Percentiles rank a stretch among this genome's conserved stretches.
Evolutionary conservation across 2,113 vertebrate species (phyloP).

Genomic region (Tachycineta bicolor): DNA sequence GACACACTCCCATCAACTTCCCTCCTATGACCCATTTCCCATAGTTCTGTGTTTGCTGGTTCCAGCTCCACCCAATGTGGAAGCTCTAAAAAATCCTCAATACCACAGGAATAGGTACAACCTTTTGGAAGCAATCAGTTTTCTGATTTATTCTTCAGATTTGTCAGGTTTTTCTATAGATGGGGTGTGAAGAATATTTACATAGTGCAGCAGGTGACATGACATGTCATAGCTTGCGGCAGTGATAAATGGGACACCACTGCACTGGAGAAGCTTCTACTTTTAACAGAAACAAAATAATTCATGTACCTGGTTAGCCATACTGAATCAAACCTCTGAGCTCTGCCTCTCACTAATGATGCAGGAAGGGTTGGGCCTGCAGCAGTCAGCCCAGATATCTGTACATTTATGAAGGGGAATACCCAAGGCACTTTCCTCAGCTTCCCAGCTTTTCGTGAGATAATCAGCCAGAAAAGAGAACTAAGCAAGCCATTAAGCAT

Average conservation of each 20-base stretch:
- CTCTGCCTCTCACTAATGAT: neutral
- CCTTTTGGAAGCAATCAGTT: neutral
- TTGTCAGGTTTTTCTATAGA: neutral
- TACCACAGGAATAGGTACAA: neutral
- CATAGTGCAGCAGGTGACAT: rapidly evolving
- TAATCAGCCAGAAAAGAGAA: neutral
- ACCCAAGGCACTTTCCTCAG: neutral
- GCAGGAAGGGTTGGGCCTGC: neutral
- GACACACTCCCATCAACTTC: neutral
- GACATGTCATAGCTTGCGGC: neutral
- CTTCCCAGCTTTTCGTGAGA: neutral
- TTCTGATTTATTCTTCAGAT: neutral
- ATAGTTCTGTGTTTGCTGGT: neutral
- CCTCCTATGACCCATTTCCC: neutral
- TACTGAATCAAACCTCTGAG: neutral
- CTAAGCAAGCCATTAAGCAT: neutral
- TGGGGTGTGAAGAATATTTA: neutral
- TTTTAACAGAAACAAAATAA: neutral
- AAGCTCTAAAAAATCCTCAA: neutral
- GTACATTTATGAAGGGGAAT: neutral
- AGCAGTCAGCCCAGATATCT: neutral
- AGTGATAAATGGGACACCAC: neutral
- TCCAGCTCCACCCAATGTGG: neutral
- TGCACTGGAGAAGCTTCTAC: neutral
- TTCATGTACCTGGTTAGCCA: neutral